A percentile compares a stretch with the other conserved stretches of the same genome.
phyloP scores from a whole-genome alignment of 2,113 vertebrate species.

The Mustela lutreola region DNA sequence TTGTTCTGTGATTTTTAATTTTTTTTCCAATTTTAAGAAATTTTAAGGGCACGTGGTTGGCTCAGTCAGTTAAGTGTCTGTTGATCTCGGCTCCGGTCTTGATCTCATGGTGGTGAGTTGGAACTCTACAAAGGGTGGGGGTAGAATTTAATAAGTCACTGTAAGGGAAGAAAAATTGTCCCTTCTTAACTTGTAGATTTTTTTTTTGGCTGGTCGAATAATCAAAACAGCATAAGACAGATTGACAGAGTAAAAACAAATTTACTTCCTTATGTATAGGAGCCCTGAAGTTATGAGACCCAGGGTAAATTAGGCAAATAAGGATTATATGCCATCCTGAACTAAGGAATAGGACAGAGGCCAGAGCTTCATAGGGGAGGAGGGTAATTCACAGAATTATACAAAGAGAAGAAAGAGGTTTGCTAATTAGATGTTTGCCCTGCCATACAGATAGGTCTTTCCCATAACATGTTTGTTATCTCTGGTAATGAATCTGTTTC shows the following conservation, averaged over 20 bases:
- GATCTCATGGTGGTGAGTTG: neutral
- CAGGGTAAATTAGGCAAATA: neutral
- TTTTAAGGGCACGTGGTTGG: neutral
- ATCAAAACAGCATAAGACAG: neutral
- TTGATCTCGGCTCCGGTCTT: neutral
- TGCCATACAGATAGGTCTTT: neutral
- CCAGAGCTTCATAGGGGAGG: neutral
- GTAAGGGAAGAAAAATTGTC: neutral
- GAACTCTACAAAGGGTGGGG: neutral
- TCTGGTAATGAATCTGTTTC: neutral
- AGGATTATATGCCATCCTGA: neutral
- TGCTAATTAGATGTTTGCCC: neutral
- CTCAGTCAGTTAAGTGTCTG: neutral
- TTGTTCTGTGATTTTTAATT: neutral
- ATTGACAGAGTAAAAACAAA: neutral
- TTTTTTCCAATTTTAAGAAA: neutral
- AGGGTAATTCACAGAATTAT: neutral
- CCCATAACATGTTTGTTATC: neutral
- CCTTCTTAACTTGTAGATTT: neutral
- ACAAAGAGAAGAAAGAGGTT: neutral
- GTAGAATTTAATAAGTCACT: neutral
- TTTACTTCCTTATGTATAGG: neutral
- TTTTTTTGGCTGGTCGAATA: neutral
- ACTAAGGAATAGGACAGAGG: neutral
- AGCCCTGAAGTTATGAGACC: neutral